Percentiles rank a stretch among this genome's conserved stretches.
Conservation (phyloP, 2,113 vertebrate genomes). For the Neogale vison region DNA sequence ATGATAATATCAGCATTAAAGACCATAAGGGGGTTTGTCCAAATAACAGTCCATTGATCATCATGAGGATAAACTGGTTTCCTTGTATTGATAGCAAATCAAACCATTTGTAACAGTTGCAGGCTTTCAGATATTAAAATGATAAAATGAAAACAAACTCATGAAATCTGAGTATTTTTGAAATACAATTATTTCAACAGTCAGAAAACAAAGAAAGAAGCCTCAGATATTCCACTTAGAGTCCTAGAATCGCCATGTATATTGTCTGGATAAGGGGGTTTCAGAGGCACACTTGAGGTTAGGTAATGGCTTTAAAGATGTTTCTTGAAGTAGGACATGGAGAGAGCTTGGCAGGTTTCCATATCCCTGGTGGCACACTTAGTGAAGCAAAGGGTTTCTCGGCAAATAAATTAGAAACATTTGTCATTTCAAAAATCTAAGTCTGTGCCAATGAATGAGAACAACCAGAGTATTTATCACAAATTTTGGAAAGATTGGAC, state of each 20-base stretch:
- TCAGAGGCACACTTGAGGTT: slow-evolving; percentile 5
- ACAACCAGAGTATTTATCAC: slow-evolving; percentile 37
- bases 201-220: not conserved
- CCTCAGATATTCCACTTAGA: not conserved
- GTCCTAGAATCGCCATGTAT: not conserved
- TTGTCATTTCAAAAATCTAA: slow-evolving; percentile 59
- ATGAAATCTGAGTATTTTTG: slow-evolving; percentile 2
- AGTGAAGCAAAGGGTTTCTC: slow-evolving; percentile 48
- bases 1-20: not conserved
- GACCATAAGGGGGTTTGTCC: not conserved
- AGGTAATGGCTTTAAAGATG: slow-evolving; percentile 32
- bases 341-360: slow-evolving; percentile 60
- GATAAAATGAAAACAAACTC: slow-evolving; percentile 16
- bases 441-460: slow-evolving; percentile 25
- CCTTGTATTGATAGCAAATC: not conserved
- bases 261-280: not conserved
- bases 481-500: slow-evolving; percentile 56
- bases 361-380: slow-evolving; percentile 54
- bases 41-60: not conserved
- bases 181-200: not conserved
- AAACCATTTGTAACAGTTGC: not conserved
- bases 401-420: slow-evolving; percentile 54
- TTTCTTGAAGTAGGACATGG: slow-evolving; percentile 54
- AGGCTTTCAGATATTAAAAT: slow-evolving; percentile 22
- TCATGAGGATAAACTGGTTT: not conserved